Conservation (phyloP, 2,888 invertebrate genomes). For the Chaetogeoica ovagalla region DNA sequence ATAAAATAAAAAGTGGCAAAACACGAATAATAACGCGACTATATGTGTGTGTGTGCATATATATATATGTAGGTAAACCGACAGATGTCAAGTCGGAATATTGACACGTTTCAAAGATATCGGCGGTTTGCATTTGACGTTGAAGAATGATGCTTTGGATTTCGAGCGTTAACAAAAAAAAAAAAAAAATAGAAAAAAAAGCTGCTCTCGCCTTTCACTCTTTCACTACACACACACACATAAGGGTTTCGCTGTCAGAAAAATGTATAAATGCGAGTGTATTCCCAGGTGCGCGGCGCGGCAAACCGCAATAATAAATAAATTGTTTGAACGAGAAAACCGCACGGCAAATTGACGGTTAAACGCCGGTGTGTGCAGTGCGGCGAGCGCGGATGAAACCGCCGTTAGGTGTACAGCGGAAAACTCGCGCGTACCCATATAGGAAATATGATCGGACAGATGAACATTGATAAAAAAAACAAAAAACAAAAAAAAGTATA, state of each 20-base stretch:
- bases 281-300: constrained; percentile 45
- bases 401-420: too few species aligned
- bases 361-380: not conserved
- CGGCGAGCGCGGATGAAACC: too few species aligned
- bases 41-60: too few species aligned
- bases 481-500: not conserved
- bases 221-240: too few species aligned
- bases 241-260: constrained; percentile 46
- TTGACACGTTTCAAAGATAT: constrained; percentile 44
- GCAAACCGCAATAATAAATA: constrained; percentile 50
- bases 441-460: constrained; percentile 34
- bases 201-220: too few species aligned
- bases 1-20: not conserved
- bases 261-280: constrained; percentile 41
- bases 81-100: constrained; percentile 35
- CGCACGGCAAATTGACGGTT: constrained; percentile 38
- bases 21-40: not conserved
- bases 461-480: not conserved
- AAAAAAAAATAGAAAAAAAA: too few species aligned
- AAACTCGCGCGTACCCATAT: not conserved
- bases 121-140: constrained; percentile 47
- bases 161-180: constrained; percentile 33
- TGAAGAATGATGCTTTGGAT: constrained; percentile 50
- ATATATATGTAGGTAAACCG: too few species aligned
- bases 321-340: constrained; percentile 33